These are phyloP conservation scores for Dufourea novaeangliae DNA, from an alignment of 1,140 invertebrate species.

Conservation along the genomic window DNA sequence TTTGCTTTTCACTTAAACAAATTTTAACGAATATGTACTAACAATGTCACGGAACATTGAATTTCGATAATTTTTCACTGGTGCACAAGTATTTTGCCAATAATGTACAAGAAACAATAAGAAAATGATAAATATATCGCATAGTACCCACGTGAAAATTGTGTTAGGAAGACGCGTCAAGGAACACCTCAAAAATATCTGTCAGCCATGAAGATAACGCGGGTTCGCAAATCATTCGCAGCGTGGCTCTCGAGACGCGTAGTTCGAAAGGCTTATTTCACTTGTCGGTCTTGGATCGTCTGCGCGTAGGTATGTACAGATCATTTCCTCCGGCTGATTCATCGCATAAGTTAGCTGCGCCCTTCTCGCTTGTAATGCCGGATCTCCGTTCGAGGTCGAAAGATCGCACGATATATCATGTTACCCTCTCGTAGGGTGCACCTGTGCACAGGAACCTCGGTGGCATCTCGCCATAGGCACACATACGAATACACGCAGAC, in stretches of 20 bases:
- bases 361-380: constrained; percentile 49
- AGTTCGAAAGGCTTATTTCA: constrained; percentile 32
- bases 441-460: constrained; percentile 56
- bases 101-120: too few relatives aligned
- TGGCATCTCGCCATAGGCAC: constrained; percentile 44
- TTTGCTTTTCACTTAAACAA: too few relatives aligned
- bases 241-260: constrained; percentile 30
- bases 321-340: constrained; percentile 67
- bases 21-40: too few relatives aligned
- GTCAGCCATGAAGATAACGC: background rate
- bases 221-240: constrained; percentile 4
- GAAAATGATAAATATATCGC: too few relatives aligned
- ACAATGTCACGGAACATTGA: too few relatives aligned
- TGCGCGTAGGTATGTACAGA: constrained; percentile 51
- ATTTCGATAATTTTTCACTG: too few relatives aligned
- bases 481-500: too few relatives aligned
- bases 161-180: too few relatives aligned
- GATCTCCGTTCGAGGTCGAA: constrained; percentile 37
- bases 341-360: constrained; percentile 35
- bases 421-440: constrained; percentile 63
- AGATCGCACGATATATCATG: constrained; percentile 70
- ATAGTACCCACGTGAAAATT: too few relatives aligned
- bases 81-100: too few relatives aligned
- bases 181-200: background rate
- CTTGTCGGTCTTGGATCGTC: constrained; percentile 34